Percentiles rank a stretch among this genome's conserved stretches.
phyloP scores from a whole-genome alignment of 2,797 vertebrate species.

The Cirrhinus mrigala region DNA sequence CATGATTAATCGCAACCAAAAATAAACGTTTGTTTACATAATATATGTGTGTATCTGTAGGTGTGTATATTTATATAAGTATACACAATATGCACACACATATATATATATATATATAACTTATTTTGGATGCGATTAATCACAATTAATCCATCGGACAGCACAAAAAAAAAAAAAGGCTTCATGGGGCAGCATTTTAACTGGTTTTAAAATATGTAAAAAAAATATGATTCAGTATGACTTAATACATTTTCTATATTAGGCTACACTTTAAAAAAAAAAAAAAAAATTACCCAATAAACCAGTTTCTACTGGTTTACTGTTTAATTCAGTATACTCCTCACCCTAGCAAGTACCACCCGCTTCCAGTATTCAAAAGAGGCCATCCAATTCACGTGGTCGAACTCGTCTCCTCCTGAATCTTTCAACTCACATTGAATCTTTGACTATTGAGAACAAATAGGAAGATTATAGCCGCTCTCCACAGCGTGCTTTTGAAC shows the following conservation, averaged over 20 bases:
- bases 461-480: constrained; percentile 20
- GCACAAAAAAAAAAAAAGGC: no score
- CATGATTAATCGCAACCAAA: no score
- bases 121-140: no score
- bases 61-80: no score
- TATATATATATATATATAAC: no score
- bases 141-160: no score
- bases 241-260: not conserved
- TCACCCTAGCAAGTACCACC: not conserved
- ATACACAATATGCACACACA: no score
- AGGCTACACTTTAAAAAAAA: not conserved
- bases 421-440: not conserved
- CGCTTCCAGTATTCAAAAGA: not conserved
- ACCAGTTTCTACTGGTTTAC: not conserved
- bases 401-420: not conserved
- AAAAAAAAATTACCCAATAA: no score
- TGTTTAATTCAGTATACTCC: not conserved
- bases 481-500: constrained; percentile 23
- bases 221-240: not conserved
- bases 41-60: no score
- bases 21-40: no score
- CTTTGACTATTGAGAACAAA: constrained; percentile 11
- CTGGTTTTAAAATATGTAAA: not conserved
- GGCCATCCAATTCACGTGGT: not conserved
- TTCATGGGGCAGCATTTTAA: not conserved